These are phyloP conservation scores for Lichenostomus cassidix DNA, from an alignment of 2,113 vertebrate species.

Conservation along the genomic window DNA sequence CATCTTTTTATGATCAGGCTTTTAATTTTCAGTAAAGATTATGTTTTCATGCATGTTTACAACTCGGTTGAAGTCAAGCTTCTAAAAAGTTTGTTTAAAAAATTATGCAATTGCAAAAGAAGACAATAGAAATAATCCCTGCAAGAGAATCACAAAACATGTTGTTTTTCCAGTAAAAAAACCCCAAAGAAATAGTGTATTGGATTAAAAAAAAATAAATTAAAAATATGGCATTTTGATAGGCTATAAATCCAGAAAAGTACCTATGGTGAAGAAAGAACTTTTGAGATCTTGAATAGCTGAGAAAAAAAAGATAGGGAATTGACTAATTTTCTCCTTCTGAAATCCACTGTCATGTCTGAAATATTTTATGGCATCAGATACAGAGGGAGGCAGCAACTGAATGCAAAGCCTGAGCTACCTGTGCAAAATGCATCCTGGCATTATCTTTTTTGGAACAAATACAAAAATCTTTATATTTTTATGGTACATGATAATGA, in stretches of 20 bases:
- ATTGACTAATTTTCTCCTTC: background rate
- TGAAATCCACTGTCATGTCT: background rate
- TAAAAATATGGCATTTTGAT: background rate
- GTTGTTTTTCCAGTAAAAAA: background rate
- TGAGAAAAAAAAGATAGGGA: background rate
- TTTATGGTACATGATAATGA: constrained; percentile 32
- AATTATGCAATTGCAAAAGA: background rate
- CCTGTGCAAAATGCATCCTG: background rate
- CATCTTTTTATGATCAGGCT: background rate
- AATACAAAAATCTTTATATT: constrained; percentile 4
- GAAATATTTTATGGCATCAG: background rate
- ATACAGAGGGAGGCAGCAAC: background rate
- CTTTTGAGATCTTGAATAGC: background rate
- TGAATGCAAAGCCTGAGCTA: background rate
- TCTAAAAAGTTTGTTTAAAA: background rate
- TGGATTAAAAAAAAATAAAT: background rate
- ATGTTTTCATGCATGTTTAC: background rate
- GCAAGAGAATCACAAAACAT: background rate
- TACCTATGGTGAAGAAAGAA: background rate
- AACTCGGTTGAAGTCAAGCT: background rate
- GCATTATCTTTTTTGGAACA: background rate
- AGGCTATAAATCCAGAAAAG: background rate
- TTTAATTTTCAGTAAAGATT: background rate
- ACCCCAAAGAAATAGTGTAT: background rate
- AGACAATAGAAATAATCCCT: background rate